phyloP scores from a whole-genome alignment of 2,797 vertebrate species.

The Pseudomugil tenellus region DNA sequence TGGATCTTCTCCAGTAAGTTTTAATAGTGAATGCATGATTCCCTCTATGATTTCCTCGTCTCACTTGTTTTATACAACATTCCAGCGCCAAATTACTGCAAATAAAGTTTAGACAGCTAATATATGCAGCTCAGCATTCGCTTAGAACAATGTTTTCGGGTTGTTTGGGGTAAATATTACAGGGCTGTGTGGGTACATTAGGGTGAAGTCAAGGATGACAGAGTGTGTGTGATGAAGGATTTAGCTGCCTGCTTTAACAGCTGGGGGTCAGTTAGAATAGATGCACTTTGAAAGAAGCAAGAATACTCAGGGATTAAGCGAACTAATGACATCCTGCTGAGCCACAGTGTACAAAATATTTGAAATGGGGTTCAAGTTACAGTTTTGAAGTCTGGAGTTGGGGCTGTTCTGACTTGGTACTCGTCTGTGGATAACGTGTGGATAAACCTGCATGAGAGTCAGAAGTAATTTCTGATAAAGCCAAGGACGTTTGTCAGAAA shows the following conservation, averaged over 20 bases:
- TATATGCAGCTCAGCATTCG: constrained; percentile 47
- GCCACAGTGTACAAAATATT: constrained; percentile 18
- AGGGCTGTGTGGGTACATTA: constrained; percentile 22
- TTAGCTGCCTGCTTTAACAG: constrained; percentile 33
- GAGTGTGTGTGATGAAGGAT: constrained; percentile 50
- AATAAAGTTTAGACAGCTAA: constrained; percentile 64
- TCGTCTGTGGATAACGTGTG: constrained; percentile 34
- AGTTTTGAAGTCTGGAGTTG: constrained; percentile 31
- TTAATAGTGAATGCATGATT: constrained; percentile 37
- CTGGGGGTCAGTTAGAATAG: constrained; percentile 48
- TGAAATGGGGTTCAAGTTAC: constrained; percentile 48
- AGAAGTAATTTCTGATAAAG: constrained; percentile 10
- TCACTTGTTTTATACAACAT: constrained; percentile 54
- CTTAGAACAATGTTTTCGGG: constrained; percentile 51
- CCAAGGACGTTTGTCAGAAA: not conserved
- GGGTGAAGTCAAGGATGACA: constrained; percentile 43
- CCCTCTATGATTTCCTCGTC: constrained; percentile 29
- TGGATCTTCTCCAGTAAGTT: constrained; percentile 57
- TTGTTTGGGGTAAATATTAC: constrained; percentile 51
- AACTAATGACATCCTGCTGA: constrained; percentile 9
- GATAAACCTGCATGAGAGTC: constrained; percentile 2
- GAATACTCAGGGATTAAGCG: constrained; percentile 33
- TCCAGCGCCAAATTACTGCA: constrained; percentile 64
- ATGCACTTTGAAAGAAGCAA: constrained; percentile 34
- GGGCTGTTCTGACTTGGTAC: constrained; percentile 42